phyloP scores from a whole-genome alignment of 2,888 invertebrate species.

The Torymus texanus region DNA sequence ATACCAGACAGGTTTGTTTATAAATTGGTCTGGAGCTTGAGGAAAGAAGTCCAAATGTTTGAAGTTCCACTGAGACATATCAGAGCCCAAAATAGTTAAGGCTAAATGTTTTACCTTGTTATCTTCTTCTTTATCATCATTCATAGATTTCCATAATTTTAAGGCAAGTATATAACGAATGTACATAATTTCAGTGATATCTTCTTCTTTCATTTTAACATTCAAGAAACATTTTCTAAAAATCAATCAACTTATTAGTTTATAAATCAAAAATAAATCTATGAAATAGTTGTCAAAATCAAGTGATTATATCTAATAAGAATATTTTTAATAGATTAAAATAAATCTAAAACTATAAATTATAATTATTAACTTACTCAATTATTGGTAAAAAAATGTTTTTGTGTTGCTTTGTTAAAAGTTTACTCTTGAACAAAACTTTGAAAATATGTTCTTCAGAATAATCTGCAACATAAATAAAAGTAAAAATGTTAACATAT shows the following conservation, averaged over 20 bases:
- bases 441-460: constrained; percentile 70
- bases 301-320: not conserved
- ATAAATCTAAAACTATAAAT: not conserved
- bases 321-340: not conserved
- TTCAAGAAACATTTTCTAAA: constrained; percentile 65
- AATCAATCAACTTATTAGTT: constrained; percentile 30
- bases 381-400: constrained; percentile 67
- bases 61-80: constrained; percentile 61
- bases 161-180: constrained; percentile 68
- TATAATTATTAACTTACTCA: constrained; percentile 59
- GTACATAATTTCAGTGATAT: constrained; percentile 64
- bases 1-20: constrained; percentile 65
- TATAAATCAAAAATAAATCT: too few relatives aligned
- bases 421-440: constrained; percentile 66
- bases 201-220: constrained; percentile 54
- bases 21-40: constrained; percentile 59
- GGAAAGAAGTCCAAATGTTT: constrained; percentile 62
- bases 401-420: constrained; percentile 63
- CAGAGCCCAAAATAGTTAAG: constrained; percentile 63
- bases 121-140: constrained; percentile 61
- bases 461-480: constrained; percentile 61
- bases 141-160: constrained; percentile 68
- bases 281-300: too few relatives aligned
- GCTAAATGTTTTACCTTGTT: constrained; percentile 65
- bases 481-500: too few relatives aligned